Evolutionary conservation across 2,888 invertebrate species (phyloP), one percentile per base, ranked within the genome.

Genomic region (Phorcus lineatus): DNA sequence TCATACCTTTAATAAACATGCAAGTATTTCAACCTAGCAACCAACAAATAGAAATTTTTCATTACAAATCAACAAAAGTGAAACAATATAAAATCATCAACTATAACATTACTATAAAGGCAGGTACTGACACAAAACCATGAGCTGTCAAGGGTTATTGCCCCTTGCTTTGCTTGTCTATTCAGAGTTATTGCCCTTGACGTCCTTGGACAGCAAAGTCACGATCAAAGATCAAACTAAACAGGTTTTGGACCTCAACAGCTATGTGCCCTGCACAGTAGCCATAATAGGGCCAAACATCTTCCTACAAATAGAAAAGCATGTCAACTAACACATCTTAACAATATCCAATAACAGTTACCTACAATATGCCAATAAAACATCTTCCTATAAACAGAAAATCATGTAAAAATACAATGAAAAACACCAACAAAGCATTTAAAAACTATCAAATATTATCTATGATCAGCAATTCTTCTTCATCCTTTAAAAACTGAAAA

Each of bases 171-270:
- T 47, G 47, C 47, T 47, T 47, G 11, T 47, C 47, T 47, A 47
- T 13, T 47, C 7, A 36, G 70, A 70, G 70, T 70, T 31, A 70
- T 70, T 70, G 31, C 70, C 70, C 70, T 40, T 70, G 31, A 70
- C 40, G 36, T 70, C 40, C 70, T 70, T 70, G 70, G 70, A 31
- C 70, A 40, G 70, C 70, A 70, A 70, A 40, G 70, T 70, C 70
- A 70, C 36, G 70, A 22, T 57, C 24, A 47, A 47, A 24, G 57
- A 40, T 70, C 70, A 70, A 19, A 70, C 36, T 40, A 70, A 70
- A 36, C 70, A 70, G 36, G 70, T 70, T 36, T 36, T 17, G 19
- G 16, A 31, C 70, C 28, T 36, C 36, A 70, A 31, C 28, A 70
- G 70, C 70, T 70, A 24, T 62, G 62, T 62, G 62, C 62, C 28